Evolutionary conservation across 2,888 invertebrate species (phyloP), one percentile per base, ranked within the genome.

Genomic region (Spodoptera exigua): DNA sequence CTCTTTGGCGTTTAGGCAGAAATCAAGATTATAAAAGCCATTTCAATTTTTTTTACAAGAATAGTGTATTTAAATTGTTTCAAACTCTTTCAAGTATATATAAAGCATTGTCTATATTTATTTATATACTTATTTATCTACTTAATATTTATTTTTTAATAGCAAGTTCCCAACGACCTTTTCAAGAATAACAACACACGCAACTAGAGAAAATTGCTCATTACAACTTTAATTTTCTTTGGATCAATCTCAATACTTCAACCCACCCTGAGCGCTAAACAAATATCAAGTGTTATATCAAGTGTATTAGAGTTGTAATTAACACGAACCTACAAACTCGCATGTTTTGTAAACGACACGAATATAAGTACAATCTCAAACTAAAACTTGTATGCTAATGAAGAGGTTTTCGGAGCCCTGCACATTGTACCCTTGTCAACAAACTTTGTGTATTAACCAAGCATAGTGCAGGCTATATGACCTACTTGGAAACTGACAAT

Each of bases 351-450:
- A 72, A 72, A 56, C 64, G 44, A 49, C 64, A 59, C 47, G 48
- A 68, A 65, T 63, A 61, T 62, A 64, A 57, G 66, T 66, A 70
- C 59, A 53, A 58, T 67, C 43, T 59, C 54, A 61, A 68, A 72
- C 73, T 71, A 69, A 76, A 61, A 71, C 72, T 72, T 49, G 39
- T 44, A 65, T 61, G 72, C 67, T 81, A 83, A 82, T 83, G 76
- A 83, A 82, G 76, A 58, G 76, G 75, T 63, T 81, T 78, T 71
- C 61, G 60, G 64, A 66, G 67, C 66, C 74, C 70, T 64, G 73
- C 69, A 70, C 49, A 70, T 71, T 69, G 69, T 73, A 84, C 86
- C 86, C 84, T 80, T 82, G 80, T 85, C 86, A 86, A 76, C 76
- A 77, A 85, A 85, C 70, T 86, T 84, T 73, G 70, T 74, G 70